These are phyloP conservation scores for Centropristis striata DNA, from an alignment of 2,113 vertebrate genomes.

Conservation along the genomic window DNA sequence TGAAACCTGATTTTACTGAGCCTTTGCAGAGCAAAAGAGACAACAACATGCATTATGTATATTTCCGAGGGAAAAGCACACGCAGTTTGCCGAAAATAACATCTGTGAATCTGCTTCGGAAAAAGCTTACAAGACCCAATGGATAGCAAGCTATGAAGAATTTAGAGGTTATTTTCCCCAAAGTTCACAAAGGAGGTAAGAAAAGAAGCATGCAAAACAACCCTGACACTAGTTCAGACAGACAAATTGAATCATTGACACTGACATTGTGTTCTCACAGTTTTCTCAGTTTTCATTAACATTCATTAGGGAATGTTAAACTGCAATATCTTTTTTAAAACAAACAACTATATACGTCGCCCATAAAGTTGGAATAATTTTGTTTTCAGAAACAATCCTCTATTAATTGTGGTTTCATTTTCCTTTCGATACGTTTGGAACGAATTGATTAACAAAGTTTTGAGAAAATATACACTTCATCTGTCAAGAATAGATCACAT, in stretches of 20 bases:
- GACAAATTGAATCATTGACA: background rate
- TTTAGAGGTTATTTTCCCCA: background rate
- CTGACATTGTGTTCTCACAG: background rate
- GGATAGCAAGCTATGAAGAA: constrained; percentile 23
- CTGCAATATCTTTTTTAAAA: background rate
- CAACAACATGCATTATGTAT: constrained; percentile 38
- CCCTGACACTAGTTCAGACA: background rate
- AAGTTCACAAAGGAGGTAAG: background rate
- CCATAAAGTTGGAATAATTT: no score
- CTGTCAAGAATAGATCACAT: no score
- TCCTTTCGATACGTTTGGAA: no score
- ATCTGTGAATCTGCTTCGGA: constrained; percentile 15
- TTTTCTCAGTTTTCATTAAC: background rate
- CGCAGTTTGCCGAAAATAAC: constrained; percentile 23
- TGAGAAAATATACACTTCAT: no score
- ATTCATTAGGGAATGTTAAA: background rate
- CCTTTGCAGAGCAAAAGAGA: constrained; percentile 19
- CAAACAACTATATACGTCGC: no score
- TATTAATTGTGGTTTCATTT: no score
- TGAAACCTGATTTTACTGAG: constrained; percentile 19
- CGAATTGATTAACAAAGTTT: no score
- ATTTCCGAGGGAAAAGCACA: constrained; percentile 13
- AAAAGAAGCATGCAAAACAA: background rate
- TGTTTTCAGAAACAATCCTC: no score
- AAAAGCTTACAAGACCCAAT: constrained; percentile 15